Base-by-base conservation (phyloP, 2,888 invertebrate genomes). In the Tryphoninae sp. region DNA sequence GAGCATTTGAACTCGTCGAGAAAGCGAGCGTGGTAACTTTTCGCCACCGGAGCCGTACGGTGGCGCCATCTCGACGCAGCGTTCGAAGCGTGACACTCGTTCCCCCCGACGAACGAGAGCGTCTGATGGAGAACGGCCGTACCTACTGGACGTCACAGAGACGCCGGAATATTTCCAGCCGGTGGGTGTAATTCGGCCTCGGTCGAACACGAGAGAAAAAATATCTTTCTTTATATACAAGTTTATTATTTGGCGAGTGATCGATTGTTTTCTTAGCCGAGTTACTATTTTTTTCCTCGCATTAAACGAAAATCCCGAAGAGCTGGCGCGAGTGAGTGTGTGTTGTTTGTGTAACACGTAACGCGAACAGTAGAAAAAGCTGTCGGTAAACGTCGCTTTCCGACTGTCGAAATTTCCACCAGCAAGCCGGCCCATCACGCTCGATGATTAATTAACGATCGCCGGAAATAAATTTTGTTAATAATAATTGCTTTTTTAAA, bases 1-100 rank as follows among this genome's bases (percentile, higher is more conserved):
- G 33, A 33, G 55, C 22, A 33, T 45, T 64, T 40, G 6, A 22
- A 68, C 42, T 26, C 59, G 53, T 11, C 40, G 55, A 59, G 33
- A 64, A 64, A 55, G 13, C 19, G 22, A 53, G 11, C 16, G 9
- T 26, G 62, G 49, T 40, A 55, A 55, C 2, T 45, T 55, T 55
- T 19, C 16, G 9, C n/a, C n/a, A 9, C 22, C 55, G 19, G 55
- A 55, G 55, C 76, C 71, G 51, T 40, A 23, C 11, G 23, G 82
- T 85, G 85, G 78, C 51, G 84, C 83, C 84, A 85, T 82, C 85
- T 84, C 33, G 59, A 67, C 11, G 49, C 13, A 13, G 73, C 23
- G 69, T 49, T 19, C 26, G 69, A 68, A 71, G 16, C 53, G 11
- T 55, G 19, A 58, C 49, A 33, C 33, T 33, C 33, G 33, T 33